phyloP scores from a whole-genome alignment of 2,113 vertebrate species.

The Cisticola juncidis region DNA sequence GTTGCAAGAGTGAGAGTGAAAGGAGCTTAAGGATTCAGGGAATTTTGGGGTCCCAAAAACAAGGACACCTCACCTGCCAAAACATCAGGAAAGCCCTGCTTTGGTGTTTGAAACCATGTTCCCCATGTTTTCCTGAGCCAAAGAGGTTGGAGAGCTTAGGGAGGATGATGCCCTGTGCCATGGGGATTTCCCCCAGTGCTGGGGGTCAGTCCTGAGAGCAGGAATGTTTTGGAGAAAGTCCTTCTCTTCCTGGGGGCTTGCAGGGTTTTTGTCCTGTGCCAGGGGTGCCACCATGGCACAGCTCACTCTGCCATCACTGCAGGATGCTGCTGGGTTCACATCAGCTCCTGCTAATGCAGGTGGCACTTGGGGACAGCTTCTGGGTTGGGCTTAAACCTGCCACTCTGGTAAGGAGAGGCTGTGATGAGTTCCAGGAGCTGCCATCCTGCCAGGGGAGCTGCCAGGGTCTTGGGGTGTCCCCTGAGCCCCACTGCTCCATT shows the following conservation, averaged over 20 bases:
- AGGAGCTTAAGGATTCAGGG: neutral
- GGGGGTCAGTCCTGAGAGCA: neutral
- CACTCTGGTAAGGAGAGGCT: neutral
- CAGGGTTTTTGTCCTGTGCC: neutral
- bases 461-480: neutral
- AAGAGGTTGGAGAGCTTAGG: neutral
- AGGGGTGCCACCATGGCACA: accelerated
- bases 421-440: neutral
- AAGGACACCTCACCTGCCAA: neutral
- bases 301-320: neutral
- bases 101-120: accelerated
- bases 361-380: neutral
- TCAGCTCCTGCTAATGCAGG: neutral
- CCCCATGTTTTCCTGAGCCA: neutral
- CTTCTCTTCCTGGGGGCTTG: neutral
- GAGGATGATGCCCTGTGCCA: neutral
- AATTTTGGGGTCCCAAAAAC: neutral
- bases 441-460: neutral
- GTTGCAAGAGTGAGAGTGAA: neutral
- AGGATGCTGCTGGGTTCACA: neutral
- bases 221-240: neutral
- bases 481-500: accelerated
- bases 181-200: accelerated
- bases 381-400: neutral
- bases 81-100: neutral